Conservation (phyloP, 2,797 vertebrate species). For the Liparis tanakae region DNA sequence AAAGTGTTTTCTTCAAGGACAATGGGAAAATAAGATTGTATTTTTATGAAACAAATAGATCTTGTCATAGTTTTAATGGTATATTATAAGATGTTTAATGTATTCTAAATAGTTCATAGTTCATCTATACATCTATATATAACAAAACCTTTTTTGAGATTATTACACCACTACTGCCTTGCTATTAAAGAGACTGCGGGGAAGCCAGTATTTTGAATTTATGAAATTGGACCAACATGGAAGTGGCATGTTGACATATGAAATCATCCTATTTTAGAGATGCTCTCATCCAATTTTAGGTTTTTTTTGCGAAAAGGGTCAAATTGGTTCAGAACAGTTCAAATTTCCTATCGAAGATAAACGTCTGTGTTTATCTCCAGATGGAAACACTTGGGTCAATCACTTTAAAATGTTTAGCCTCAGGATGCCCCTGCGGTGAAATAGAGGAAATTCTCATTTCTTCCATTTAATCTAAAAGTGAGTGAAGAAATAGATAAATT, state of each 20-base stretch:
- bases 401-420: conserved; percentile 15
- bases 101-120: too few relatives aligned
- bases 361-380: conserved; percentile 9
- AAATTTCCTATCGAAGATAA: conserved; percentile 30
- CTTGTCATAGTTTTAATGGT: too few relatives aligned
- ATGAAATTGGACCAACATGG: conserved; percentile 15
- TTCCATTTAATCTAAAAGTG: conserved; percentile 21
- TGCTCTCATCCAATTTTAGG: background rate
- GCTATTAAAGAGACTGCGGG: background rate
- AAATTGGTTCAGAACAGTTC: background rate
- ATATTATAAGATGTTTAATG: too few relatives aligned
- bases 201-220: conserved; percentile 5
- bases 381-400: conserved; percentile 8
- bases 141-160: too few relatives aligned
- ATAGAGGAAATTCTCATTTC: background rate
- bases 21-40: too few relatives aligned
- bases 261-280: background rate
- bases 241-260: background rate
- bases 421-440: background rate
- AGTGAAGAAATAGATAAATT: background rate
- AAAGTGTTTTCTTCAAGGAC: too few relatives aligned
- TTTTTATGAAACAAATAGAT: too few relatives aligned
- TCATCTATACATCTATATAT: too few relatives aligned
- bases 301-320: background rate
- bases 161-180: too few relatives aligned